A percentile compares a stretch with the other conserved stretches of the same genome.
These are phyloP conservation scores for Lasioglossum albipes DNA, from an alignment of 1,140 invertebrate species.

Conservation along the genomic window DNA sequence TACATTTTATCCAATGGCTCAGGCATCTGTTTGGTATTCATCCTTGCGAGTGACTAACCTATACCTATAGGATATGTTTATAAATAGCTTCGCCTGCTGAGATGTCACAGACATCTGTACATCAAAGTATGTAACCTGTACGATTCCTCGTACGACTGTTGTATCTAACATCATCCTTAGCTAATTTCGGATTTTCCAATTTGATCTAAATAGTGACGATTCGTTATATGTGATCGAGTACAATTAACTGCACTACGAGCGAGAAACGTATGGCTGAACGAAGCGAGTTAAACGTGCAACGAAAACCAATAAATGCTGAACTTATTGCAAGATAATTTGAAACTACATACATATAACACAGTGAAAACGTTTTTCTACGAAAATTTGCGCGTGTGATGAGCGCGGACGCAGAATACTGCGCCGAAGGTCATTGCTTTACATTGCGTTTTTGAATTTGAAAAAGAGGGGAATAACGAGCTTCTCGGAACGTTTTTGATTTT, in stretches of 20 bases:
- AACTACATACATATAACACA: neutral
- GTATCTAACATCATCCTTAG: neutral
- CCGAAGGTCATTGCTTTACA: neutral
- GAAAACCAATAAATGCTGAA: neutral
- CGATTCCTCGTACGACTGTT: neutral
- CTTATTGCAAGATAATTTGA: neutral
- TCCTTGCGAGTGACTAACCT: no score
- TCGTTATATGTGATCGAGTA: neutral
- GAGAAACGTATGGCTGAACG: neutral
- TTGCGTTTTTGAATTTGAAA: neutral
- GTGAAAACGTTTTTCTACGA: neutral
- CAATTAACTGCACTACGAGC: neutral
- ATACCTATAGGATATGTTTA: slow-evolving; percentile 8
- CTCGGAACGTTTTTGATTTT: no score
- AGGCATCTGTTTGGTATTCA: no score
- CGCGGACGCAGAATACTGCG: neutral
- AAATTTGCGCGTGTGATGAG: neutral
- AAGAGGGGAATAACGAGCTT: neutral
- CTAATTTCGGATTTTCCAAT: neutral
- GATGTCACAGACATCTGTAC: slow-evolving; percentile 15
- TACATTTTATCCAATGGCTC: no score
- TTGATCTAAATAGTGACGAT: neutral
- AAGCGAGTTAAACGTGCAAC: neutral
- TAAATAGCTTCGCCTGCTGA: slow-evolving; percentile 17
- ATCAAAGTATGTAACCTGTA: slow-evolving; percentile 16